phyloP scores from a whole-genome alignment of 2,797 vertebrate species.

The Hippoglossus hippoglossus region DNA sequence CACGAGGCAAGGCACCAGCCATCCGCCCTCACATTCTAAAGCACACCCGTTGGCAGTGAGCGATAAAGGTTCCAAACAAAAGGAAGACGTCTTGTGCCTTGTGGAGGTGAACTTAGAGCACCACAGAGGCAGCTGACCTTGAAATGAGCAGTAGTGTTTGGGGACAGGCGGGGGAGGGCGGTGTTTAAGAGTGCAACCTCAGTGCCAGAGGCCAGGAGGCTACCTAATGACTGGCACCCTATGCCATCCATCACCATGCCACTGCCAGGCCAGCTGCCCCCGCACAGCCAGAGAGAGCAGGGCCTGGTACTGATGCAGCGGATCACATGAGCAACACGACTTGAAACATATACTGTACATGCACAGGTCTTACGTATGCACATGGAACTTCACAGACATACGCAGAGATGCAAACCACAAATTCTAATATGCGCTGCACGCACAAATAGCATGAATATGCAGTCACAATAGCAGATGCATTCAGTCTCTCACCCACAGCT shows the following conservation, averaged over 20 bases:
- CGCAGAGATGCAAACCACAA: slow-evolving; percentile 34
- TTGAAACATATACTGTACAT: slow-evolving; percentile 24
- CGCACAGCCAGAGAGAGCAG: slow-evolving; percentile 60
- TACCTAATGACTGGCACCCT: slow-evolving; percentile 86
- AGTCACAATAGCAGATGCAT: slow-evolving; percentile 66
- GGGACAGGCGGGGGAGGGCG: slow-evolving; percentile 76
- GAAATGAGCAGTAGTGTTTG: slow-evolving; percentile 84
- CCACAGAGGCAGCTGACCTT: slow-evolving; percentile 85
- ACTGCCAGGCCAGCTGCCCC: slow-evolving; percentile 79
- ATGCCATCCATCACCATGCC: slow-evolving; percentile 84
- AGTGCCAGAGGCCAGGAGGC: slow-evolving; percentile 85
- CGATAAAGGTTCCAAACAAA: slow-evolving; percentile 79
- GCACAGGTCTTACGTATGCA: slow-evolving; percentile 27
- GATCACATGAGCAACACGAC: slow-evolving; percentile 28
- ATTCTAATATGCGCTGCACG: slow-evolving; percentile 36
- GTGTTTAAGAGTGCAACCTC: slow-evolving; percentile 84
- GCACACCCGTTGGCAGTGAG: slow-evolving; percentile 77
- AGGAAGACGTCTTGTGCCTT: slow-evolving; percentile 73
- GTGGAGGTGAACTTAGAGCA: slow-evolving; percentile 76
- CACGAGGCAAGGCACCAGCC: slow-evolving; percentile 65
- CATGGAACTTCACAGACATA: slow-evolving; percentile 34
- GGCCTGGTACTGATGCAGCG: slow-evolving; percentile 54
- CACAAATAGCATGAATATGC: slow-evolving; percentile 68
- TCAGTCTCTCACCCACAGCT: slow-evolving; percentile 69
- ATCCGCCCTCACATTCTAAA: slow-evolving; percentile 73